Evolutionary conservation across 2,797 vertebrate genomes (phyloP).

Genomic region (Acanthiza pusilla): DNA sequence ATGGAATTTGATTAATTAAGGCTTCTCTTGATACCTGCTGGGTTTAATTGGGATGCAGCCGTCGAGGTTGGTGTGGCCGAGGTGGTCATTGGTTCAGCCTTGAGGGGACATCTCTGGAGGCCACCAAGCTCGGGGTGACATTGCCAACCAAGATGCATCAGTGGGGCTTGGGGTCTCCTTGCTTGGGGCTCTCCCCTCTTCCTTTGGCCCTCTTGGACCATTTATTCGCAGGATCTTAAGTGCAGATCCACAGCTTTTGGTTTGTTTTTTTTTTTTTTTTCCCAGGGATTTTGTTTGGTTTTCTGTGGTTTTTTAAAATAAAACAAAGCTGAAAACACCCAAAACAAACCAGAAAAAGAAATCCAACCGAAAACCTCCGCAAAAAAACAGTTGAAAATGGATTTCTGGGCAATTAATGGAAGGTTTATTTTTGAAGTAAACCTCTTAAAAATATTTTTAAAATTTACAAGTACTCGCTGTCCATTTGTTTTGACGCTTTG

Average conservation of each 20-base stretch:
- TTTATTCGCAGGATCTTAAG: neutral
- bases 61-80: accelerated
- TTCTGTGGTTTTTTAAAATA: neutral
- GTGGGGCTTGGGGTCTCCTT: neutral
- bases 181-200: neutral
- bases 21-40: neutral
- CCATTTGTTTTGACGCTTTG: neutral
- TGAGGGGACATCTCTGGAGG: neutral
- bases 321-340: neutral
- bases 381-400: neutral
- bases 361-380: neutral
- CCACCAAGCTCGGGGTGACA: neutral
- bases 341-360: neutral
- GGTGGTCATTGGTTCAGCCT: accelerated
- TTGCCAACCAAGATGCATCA: accelerated
- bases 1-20: neutral
- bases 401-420: neutral
- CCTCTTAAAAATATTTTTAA: neutral
- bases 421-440: neutral
- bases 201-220: neutral
- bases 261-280: neutral
- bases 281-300: neutral
- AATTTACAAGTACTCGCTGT: neutral
- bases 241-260: neutral
- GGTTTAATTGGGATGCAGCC: neutral